Conservation (phyloP, 1,140 invertebrate genomes). For the Euwallacea similis region DNA sequence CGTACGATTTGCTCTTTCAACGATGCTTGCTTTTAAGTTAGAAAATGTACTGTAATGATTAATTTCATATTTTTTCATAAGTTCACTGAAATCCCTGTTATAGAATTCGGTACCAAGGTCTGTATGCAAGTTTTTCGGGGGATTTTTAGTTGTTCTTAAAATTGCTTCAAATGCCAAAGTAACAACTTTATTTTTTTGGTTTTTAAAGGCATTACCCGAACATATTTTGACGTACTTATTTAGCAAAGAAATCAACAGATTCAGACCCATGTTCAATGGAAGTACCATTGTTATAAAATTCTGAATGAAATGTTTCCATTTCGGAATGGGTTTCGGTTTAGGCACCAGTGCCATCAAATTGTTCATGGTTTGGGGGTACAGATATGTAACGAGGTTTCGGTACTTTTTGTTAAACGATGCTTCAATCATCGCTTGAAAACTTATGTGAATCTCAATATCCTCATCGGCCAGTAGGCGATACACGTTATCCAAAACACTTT, state of each 20-base stretch:
- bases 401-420: not conserved
- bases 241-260: not conserved
- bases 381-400: not conserved
- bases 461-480: not conserved
- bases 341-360: not conserved
- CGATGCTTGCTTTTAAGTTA: no score
- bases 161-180: slow-evolving; percentile 40
- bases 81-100: no score
- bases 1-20: no score
- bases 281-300: not conserved
- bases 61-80: no score
- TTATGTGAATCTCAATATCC: not conserved
- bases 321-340: not conserved
- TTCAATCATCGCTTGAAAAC: not conserved
- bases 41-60: no score
- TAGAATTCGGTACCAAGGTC: slow-evolving; percentile 56
- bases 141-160: slow-evolving; percentile 38
- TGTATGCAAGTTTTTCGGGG: slow-evolving; percentile 54
- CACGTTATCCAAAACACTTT: not conserved
- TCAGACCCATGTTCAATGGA: not conserved
- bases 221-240: slow-evolving; percentile 43
- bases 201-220: slow-evolving; percentile 55
- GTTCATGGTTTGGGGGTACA: not conserved
- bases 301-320: not conserved
- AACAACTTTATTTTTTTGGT: slow-evolving; percentile 50